These are phyloP conservation scores for Bufo bufo DNA, from an alignment of 2,113 vertebrate genomes.

Conservation along the genomic window DNA sequence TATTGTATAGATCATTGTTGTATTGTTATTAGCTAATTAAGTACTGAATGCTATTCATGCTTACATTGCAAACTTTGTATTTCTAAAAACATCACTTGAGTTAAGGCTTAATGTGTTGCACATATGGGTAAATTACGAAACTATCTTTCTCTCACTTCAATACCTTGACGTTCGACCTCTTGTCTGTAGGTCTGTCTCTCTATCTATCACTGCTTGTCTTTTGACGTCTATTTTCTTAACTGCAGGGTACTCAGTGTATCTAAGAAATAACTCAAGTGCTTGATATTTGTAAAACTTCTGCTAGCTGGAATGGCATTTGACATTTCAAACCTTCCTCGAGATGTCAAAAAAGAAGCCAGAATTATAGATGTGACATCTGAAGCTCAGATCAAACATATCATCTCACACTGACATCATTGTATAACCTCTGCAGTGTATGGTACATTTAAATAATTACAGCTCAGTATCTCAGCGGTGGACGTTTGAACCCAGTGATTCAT, in stretches of 20 bases:
- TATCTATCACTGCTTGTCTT: background rate
- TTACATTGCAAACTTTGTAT: too few relatives aligned
- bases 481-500: conserved; percentile 13
- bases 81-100: too few relatives aligned
- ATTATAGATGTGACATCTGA: conserved; percentile 19
- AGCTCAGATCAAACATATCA: conserved; percentile 40
- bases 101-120: too few relatives aligned
- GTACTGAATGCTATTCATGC: too few relatives aligned
- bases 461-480: background rate
- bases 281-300: background rate
- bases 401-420: conserved; percentile 18
- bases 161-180: too few relatives aligned
- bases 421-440: background rate
- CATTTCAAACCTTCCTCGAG: conserved; percentile 23
- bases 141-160: too few relatives aligned
- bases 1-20: too few relatives aligned
- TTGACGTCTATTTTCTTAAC: background rate
- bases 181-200: background rate
- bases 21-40: too few relatives aligned
- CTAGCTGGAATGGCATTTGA: conserved; percentile 42
- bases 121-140: too few relatives aligned
- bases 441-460: conserved; percentile 28
- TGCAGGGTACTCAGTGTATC: background rate
- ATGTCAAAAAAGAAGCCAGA: conserved; percentile 23
- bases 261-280: background rate